Conservation (phyloP, 2,888 invertebrate species). For the Diaprepes abbreviatus region DNA sequence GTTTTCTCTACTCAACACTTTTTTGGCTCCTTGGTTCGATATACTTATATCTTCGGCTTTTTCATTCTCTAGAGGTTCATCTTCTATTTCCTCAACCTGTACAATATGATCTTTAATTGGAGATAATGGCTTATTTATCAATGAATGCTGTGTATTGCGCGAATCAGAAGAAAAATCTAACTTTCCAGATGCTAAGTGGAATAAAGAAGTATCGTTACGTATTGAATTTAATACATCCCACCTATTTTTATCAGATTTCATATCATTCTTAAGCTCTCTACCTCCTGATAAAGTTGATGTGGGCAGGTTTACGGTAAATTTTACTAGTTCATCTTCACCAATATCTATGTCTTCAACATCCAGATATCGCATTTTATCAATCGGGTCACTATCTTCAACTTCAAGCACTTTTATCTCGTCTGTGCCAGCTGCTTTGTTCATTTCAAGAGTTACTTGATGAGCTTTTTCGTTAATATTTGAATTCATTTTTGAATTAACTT, state of each 20-base stretch:
- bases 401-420: constrained; percentile 12
- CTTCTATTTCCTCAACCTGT: constrained; percentile 54
- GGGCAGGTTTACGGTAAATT: constrained; percentile 50
- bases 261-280: constrained; percentile 25
- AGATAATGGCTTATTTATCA: constrained; percentile 43
- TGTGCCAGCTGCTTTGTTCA: constrained; percentile 24
- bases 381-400: neutral
- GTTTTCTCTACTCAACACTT: constrained; percentile 63
- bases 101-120: constrained; percentile 53
- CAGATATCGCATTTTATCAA: constrained; percentile 23
- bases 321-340: constrained; percentile 51
- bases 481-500: constrained; percentile 3
- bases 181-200: constrained; percentile 14
- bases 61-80: constrained; percentile 52
- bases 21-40: constrained; percentile 59
- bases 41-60: constrained; percentile 57
- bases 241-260: constrained; percentile 15
- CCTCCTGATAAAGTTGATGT: neutral
- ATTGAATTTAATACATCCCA: constrained; percentile 37
- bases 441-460: constrained; percentile 19
- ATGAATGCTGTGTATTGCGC: neutral
- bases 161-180: constrained; percentile 19
- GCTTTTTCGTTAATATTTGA: neutral
- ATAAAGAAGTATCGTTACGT: constrained; percentile 36
- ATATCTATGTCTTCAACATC: constrained; percentile 55